Conservation (phyloP, 2,113 vertebrate species). For the Ptilorrhoa leucosticta region DNA sequence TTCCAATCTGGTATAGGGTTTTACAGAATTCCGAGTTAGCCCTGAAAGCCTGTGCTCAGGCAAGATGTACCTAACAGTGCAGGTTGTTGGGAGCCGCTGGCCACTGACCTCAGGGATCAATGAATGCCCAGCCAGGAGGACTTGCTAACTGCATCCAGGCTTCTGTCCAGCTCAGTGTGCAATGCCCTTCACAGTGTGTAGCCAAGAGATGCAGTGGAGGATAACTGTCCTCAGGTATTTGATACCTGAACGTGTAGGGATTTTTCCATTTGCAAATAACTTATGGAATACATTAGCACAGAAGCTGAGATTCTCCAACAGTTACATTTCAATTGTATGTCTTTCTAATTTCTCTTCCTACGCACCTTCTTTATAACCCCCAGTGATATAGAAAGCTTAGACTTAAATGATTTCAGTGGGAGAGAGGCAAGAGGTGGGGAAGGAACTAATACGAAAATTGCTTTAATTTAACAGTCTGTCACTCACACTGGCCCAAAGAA, state of each 20-base stretch:
- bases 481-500: neutral
- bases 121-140: neutral
- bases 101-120: neutral
- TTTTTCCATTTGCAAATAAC: conserved; percentile 30
- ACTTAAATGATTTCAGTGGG: neutral
- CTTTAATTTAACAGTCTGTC: conserved; percentile 21
- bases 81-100: neutral
- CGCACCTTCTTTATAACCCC: neutral
- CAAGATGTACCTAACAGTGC: neutral
- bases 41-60: neutral
- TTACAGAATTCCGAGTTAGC: neutral
- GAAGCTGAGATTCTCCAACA: conserved; percentile 19
- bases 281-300: neutral
- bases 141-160: neutral
- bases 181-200: neutral
- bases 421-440: conserved; percentile 21
- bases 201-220: neutral
- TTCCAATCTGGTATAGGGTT: neutral
- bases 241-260: neutral
- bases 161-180: neutral
- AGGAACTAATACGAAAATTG: conserved; percentile 33
- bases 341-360: conserved; percentile 4
- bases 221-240: neutral
- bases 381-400: neutral
- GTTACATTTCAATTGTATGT: neutral